Evolutionary conservation across 1,140 invertebrate genomes (phyloP), one percentile per base, ranked within the genome.

Genomic region (Triops longicaudatus): DNA sequence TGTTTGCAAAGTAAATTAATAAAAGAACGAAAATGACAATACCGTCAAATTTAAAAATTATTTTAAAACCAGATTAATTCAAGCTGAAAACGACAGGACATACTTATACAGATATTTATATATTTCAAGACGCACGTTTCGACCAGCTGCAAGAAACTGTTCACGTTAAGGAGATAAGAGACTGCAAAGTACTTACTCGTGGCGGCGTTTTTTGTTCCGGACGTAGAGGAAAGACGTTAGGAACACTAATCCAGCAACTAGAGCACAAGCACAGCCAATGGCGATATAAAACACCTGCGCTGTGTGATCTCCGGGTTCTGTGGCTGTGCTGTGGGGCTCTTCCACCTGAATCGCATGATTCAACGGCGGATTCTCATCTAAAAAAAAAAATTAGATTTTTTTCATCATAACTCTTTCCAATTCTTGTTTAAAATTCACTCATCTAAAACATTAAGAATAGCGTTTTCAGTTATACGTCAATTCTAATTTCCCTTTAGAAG

Each of bases 261-360:
- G 72, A 26, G 81, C 84, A 80, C 84, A 85, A 2, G 84, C 84
- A 80, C 84, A 85, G 7, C 86, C 86, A 31, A 87, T 83, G 22
- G 84, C 84, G 44, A 86, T 85, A 80, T 86, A 87, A 79, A 86
- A 85, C 26, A 85, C 82, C 73, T 83, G 82, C 9, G 83, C 82
- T 3, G 83, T 80, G 75, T 41, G 37, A 5, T 37, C 26, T 4
- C 17, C 44, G 7, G 43, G 42, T 31, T 73, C 76, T n/a, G 75
- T 72, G n/a, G 75, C 63, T 12, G n/a, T 79, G 79, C 74, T 78
- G 6, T 78, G 79, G 41, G 74, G 72, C 5, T 75, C 74, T 44
- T 31, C 74, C 27, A 44, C 37, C 37, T 41, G 14, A 31, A 75
- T 43, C 26, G 41, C 74, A 44, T 42, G 26, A 75, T 75, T 81